Base-by-base conservation (phyloP, 2,113 vertebrate species). In the Athene cunicularia region DNA sequence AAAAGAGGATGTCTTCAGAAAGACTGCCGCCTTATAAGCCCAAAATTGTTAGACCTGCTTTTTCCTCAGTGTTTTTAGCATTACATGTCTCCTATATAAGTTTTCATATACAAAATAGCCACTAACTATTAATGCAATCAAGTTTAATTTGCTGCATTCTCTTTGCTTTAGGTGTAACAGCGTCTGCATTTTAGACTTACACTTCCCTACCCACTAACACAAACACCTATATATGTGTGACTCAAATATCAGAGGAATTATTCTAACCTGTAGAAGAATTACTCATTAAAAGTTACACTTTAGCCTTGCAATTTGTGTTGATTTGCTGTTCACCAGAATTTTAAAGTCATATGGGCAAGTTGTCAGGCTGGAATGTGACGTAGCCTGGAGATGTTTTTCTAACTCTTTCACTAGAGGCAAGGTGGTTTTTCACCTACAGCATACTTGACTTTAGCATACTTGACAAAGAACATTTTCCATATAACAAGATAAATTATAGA, bases 141-240 rank as follows among this genome's bases (percentile, higher is more conserved):
- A 13, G 27, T 85, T 96, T 55, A 15, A 60, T 81, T 81, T 72
- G 22, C 70, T 82, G 7, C 14, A 22, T 39, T 80, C 47, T 59
- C 33, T 86, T 62, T 90, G 8, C 59, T 89, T 58, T 49, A 74
- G 18, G 6, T 62, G 19, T 47, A 68, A 8, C 11, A 56, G 23
- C 47, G 7, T 72, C 28, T 55, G 28, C 10, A 27, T 83, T 94
- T 94, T 39, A 83, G 50, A 43, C 16, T 43, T 39, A 20, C 53
- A 11, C 9, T 52, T 83, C 43, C 13, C 79, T 77, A 45, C 9
- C 7, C 27, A 24, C 35, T 58, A 70, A 43, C 24, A 62, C 3
- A 30, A 85, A 49, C 9, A 32, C 32, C 18, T 24, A 0, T 20
- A 0, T 20, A 12, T 22, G 3, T 73, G 22, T 89, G 41, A 74